Conservation (phyloP, 2,888 invertebrate genomes). For the Lathronympha strigana region DNA sequence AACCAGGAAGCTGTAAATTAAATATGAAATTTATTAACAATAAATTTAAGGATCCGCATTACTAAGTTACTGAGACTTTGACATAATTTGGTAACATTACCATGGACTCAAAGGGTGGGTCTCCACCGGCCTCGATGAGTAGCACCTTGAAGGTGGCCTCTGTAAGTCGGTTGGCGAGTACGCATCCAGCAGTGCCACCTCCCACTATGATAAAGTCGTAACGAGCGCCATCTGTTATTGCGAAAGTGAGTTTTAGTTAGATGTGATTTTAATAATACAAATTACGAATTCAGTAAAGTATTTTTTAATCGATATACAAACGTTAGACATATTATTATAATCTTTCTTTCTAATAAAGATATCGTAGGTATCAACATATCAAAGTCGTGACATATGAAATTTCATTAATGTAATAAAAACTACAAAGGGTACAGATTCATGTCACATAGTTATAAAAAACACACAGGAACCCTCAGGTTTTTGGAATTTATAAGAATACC, state of each 20-base stretch:
- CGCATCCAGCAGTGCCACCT: constrained; percentile 46
- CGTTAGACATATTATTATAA: no score
- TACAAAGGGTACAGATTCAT: no score
- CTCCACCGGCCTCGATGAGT: constrained; percentile 23
- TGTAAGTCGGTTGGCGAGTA: constrained; percentile 47
- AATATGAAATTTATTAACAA: background rate
- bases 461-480: no score
- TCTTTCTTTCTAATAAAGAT: no score
- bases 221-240: background rate
- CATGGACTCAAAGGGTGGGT: constrained; percentile 23
- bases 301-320: no score
- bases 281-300: background rate
- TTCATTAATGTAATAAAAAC: no score
- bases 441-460: no score
- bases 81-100: background rate
- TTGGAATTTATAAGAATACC: no score
- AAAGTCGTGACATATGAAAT: no score
- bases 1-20: constrained; percentile 21
- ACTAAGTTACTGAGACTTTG: background rate
- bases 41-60: background rate
- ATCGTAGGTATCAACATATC: no score
- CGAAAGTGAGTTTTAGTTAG: background rate
- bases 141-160: constrained; percentile 52
- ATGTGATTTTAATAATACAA: background rate
- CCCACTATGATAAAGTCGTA: constrained; percentile 48